Base-by-base conservation (phyloP, 92 coral and sea anemone species). In the Plumapathes pennacea region DNA sequence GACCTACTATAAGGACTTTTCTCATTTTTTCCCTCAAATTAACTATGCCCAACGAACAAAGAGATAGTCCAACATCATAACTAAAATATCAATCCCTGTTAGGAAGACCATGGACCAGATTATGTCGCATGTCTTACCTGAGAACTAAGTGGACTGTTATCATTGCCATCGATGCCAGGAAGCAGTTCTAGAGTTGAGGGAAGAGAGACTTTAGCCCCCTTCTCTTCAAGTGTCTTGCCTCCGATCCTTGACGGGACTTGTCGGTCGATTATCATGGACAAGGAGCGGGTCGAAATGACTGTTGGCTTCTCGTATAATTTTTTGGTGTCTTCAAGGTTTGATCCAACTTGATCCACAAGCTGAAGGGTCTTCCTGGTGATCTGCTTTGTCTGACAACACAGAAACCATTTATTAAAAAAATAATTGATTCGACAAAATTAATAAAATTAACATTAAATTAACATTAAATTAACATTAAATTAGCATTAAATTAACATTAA, bases 301-400 rank as follows among this genome's bases (percentile, higher is more conserved):
- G 78, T 87, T 34, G 95, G 95, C 34, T 62, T 61, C 33, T 87
- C 95, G 53, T 87, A 77, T 2, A 82, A 72, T 54, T 87, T 75
- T 64, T 87, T 87, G 23, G 71, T 82, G 43, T 61, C 25, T 13
- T 39, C 62, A 12, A 87, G 44, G 27, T 67, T 72, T 26, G 37
- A 42, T 13, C 85, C 95, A 0, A 87, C 89, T 25, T 79, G 72
- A 27, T 72, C 82, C 5, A 87, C 70, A 10, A 87, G 59, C 19
- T 50, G 10, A 5, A 77, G 69, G 21, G 80, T 71, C 48, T 62
- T 42, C 64, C 43, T 41, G 4, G 82, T 71, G 41, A 48, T 37
- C 12, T 57, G 50, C 39, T 55, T 65, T 76, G 89, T 82, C 95
- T 87, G 54, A 4, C 36, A 9, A 40, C 11, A 18, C 27, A 24